phyloP scores from a whole-genome alignment of 2,113 vertebrate genomes.

The Zingel zingel region DNA sequence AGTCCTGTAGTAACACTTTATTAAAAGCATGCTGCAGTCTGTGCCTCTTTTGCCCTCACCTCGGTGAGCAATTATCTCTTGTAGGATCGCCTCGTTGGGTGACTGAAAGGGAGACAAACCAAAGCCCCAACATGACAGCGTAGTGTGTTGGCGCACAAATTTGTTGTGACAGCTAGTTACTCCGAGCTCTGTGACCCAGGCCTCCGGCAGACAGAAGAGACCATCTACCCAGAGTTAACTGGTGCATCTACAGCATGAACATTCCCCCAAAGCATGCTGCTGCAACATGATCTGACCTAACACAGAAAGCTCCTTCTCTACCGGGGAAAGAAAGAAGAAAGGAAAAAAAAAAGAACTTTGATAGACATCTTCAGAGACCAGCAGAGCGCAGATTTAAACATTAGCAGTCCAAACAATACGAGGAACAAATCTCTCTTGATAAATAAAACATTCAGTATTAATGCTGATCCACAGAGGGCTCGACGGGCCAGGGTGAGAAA shows the following conservation, averaged over 20 bases:
- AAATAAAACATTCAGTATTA: slow-evolving; percentile 55
- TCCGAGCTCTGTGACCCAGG: slow-evolving; percentile 30
- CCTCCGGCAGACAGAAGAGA: slow-evolving; percentile 25
- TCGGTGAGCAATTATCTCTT: slow-evolving; percentile 9
- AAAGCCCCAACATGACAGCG: slow-evolving; percentile 4
- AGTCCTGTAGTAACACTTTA: neutral
- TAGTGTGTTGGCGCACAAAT: neutral
- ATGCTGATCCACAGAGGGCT: slow-evolving; percentile 15
- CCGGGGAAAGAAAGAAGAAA: neutral
- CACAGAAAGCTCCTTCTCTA: neutral
- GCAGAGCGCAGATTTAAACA: slow-evolving; percentile 8
- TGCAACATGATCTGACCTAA: slow-evolving; percentile 10
- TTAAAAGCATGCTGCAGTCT: neutral
- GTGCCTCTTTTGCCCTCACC: neutral
- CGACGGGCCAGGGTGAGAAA: slow-evolving; percentile 39
- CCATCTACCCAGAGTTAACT: neutral
- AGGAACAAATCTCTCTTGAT: slow-evolving; percentile 14
- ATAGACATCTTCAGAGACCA: slow-evolving; percentile 26
- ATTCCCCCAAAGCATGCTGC: neutral
- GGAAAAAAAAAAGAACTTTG: neutral
- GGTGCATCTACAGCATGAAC: slow-evolving; percentile 5
- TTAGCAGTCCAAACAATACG: slow-evolving; percentile 33
- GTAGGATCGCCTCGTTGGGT: neutral
- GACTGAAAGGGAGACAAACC: neutral
- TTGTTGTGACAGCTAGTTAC: slow-evolving; percentile 37